Conservation (phyloP, 2,888 invertebrate species). For the Rhimphoctona megacephalus region DNA sequence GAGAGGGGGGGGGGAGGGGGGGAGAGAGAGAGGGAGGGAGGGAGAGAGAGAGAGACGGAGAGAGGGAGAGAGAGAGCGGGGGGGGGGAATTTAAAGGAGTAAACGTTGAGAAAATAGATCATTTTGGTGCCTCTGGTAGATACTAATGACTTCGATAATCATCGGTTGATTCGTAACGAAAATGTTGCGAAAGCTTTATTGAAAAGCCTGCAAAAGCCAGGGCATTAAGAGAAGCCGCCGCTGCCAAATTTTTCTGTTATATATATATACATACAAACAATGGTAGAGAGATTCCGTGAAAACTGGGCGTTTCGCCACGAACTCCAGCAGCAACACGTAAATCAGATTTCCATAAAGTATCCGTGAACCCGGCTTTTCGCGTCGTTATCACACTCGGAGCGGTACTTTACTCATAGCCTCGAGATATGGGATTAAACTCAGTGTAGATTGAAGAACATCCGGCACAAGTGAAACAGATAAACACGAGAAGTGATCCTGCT, state of each 20-base stretch:
- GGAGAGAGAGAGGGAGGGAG: neutral
- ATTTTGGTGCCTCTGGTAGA: neutral
- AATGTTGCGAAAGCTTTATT: neutral
- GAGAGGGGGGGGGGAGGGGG: neutral
- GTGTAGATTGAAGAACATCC: constrained; percentile 39
- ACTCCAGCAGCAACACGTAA: constrained; percentile 33
- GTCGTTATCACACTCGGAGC: constrained; percentile 32
- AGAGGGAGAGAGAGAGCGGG: neutral
- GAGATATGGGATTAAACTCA: constrained; percentile 31
- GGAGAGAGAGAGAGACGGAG: neutral
- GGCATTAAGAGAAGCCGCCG: constrained; percentile 8
- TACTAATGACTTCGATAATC: neutral
- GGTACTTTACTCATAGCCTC: constrained; percentile 40
- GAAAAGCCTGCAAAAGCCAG: constrained; percentile 16
- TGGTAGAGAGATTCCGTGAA: neutral
- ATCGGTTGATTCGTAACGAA: neutral
- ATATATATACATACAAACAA: neutral
- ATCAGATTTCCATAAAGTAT: constrained; percentile 52
- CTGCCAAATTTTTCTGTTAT: neutral
- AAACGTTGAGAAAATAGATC: neutral
- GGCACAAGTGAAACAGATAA: constrained; percentile 30
- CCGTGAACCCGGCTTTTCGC: constrained; percentile 28
- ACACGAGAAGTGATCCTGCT: neutral
- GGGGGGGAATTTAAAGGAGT: no score
- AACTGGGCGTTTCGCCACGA: constrained; percentile 18